Conservation (phyloP, 2,797 vertebrate species). For the Nasua narica region DNA sequence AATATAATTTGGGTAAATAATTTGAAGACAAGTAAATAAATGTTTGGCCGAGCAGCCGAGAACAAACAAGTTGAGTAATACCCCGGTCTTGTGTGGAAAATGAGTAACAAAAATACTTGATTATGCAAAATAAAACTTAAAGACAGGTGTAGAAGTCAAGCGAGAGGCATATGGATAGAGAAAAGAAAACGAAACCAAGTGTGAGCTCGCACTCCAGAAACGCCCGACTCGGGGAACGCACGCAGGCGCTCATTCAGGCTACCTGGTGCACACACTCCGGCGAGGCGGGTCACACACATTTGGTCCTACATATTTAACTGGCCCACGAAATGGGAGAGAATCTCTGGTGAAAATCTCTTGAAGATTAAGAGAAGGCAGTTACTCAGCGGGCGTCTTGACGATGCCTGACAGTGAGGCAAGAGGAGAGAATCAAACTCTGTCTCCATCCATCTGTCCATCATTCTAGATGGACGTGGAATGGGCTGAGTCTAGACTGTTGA, state of each 20-base stretch:
- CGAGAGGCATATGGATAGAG: background rate
- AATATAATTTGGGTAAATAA: background rate
- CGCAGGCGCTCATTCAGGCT: background rate
- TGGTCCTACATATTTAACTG: background rate
- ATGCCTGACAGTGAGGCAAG: background rate
- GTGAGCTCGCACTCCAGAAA: background rate
- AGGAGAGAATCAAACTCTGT: background rate
- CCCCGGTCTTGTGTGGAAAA: background rate
- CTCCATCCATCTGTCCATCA: background rate
- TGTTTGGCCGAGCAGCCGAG: background rate
- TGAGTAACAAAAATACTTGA: background rate
- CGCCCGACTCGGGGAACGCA: background rate
- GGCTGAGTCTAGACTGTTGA: background rate
- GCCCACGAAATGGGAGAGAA: background rate
- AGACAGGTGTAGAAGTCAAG: background rate
- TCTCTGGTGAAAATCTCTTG: background rate
- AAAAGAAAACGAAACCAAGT: background rate
- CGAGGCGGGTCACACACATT: background rate
- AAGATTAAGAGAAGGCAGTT: background rate
- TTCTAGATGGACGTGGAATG: background rate
- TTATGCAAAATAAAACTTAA: conserved; percentile 3
- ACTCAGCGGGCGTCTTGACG: background rate
- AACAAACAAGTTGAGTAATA: background rate
- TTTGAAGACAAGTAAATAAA: background rate
- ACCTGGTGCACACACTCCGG: background rate